These are phyloP conservation scores for Julus scandinavius DNA, from an alignment of 2,888 invertebrate genomes.

Conservation along the genomic window DNA sequence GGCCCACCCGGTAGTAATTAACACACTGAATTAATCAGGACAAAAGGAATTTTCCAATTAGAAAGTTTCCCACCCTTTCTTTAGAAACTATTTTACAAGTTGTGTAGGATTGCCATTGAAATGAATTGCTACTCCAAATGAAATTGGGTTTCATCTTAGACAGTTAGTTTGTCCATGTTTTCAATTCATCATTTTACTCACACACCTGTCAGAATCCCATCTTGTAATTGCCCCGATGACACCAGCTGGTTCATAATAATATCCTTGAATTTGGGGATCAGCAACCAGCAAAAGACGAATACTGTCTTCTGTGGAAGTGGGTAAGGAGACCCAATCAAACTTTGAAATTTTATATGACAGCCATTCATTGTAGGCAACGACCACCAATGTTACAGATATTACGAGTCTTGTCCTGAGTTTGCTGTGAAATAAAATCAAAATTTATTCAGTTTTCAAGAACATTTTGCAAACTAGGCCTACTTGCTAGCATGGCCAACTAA, in stretches of 20 bases:
- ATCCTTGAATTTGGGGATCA: conserved; percentile 93
- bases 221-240: conserved; percentile 76
- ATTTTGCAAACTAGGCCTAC: conserved; percentile 13
- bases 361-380: conserved; percentile 54
- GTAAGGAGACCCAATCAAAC: conserved; percentile 52
- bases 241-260: conserved; percentile 75
- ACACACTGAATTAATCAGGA: no score
- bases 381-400: conserved; percentile 50
- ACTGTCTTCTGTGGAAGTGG: conserved; percentile 34
- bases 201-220: conserved; percentile 89
- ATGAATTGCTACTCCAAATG: no score
- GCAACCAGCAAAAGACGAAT: conserved; percentile 74
- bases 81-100: no score
- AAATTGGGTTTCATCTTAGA: no score
- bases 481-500: not conserved
- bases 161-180: not conserved
- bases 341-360: conserved; percentile 54
- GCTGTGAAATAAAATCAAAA: conserved; percentile 9
- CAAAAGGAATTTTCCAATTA: no score
- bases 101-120: no score
- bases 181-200: not conserved
- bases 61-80: no score
- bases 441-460: not conserved
- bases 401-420: conserved; percentile 53
- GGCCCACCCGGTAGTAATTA: no score